Evolutionary conservation across 2,113 vertebrate genomes (phyloP), one percentile per base, ranked within the genome.

Genomic region (Polypterus bichir): DNA sequence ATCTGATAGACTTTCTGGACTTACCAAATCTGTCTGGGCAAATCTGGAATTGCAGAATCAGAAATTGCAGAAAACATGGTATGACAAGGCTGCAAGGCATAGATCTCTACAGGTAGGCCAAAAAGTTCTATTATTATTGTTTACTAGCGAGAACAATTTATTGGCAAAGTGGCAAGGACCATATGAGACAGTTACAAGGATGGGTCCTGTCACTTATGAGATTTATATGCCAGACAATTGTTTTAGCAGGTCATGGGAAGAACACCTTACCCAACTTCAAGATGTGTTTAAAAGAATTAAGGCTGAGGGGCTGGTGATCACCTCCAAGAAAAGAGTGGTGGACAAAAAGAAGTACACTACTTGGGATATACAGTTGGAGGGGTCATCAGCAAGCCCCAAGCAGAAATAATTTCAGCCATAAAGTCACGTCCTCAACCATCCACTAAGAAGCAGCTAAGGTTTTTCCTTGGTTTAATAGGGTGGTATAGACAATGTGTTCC

Each of bases 321-420:
- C 58, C 5, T 45, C 55, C 5, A 5, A 59, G 45, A 64, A 64
- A 27, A 27, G 27, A 27, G 27, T 27, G 2, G 1, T 27, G 27
- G 27, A 27, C 27, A 27, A 27, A 27, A 27, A 27, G 27, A 51
- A 59, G 63, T 64, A 44, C 48, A 11, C 5, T 64, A 64, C 10
- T 44, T 63, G 10, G 63, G 57, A 2, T 64, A 64, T 48, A 10
- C 46, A 7, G 11, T 64, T n/a, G 63, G 63, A 3, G 7, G 46
- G 49, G 63, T 55, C 3, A 5, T 59, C 6, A 51, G 54, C 6
- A 45, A 11, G 4, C 51, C 49, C 47, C 61, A 53, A 48, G 54
- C 52, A 9, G 49, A 51, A 9, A 51, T 7, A 51, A 9, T 9
- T 6, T 6, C 6, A 9, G 49, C 49, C 49, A 51, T 51, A 51